Evolutionary conservation across 1,140 invertebrate genomes (phyloP).

Genomic region (Geopemphigus sp.): DNA sequence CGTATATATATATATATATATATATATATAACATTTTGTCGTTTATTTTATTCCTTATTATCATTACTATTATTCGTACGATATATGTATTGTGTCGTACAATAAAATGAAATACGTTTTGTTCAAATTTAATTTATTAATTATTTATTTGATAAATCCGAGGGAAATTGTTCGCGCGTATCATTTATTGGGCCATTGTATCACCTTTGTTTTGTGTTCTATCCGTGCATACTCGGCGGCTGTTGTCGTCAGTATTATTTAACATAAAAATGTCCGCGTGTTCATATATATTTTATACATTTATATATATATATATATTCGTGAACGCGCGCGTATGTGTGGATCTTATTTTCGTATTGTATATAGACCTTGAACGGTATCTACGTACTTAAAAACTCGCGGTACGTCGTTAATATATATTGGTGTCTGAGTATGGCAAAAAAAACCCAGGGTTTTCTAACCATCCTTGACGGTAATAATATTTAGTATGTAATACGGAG

Average conservation of each 20-base stretch:
- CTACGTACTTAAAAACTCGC: background rate
- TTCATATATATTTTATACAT: background rate
- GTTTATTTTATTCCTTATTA: constrained; percentile 36
- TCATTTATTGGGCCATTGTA: no score
- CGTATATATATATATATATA: no score
- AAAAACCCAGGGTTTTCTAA: background rate
- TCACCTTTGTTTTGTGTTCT: background rate
- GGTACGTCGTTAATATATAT: background rate
- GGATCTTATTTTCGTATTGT: no score
- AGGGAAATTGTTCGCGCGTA: no score
- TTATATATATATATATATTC: background rate
- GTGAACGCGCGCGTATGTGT: no score
- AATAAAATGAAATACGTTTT: background rate
- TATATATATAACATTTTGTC: no score
- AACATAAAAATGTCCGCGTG: background rate
- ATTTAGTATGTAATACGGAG: background rate
- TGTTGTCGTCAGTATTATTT: background rate
- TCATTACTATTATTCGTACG: constrained; percentile 40
- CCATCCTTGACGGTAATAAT: constrained; percentile 20
- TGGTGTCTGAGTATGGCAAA: background rate
- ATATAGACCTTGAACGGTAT: constrained; percentile 1
- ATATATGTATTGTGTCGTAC: constrained; percentile 19
- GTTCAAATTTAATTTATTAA: background rate
- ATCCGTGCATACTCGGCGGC: background rate
- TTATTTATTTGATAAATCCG: no score